Percentiles rank a stretch among this genome's conserved stretches.
These are phyloP conservation scores for Zalophus californianus DNA, from an alignment of 2,797 vertebrate species.

Conservation along the genomic window DNA sequence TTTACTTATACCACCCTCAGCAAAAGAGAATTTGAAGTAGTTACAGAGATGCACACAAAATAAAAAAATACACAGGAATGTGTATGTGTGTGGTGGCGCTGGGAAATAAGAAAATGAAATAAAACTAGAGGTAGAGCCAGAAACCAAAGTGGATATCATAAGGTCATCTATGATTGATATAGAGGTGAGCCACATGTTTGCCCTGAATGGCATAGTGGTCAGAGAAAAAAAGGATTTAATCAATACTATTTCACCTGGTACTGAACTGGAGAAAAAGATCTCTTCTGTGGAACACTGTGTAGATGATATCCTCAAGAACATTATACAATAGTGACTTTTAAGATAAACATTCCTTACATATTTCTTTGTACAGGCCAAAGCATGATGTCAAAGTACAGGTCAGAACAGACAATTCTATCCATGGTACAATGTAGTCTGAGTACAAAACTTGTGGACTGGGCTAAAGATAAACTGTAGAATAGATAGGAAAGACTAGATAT, in stretches of 20 bases:
- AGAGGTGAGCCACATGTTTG: not conserved
- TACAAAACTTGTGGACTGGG: slow-evolving; percentile 1
- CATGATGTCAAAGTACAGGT: not conserved
- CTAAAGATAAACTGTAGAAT: not conserved
- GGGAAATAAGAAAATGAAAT: not conserved
- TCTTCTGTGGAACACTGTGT: not conserved
- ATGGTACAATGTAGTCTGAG: not conserved
- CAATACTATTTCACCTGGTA: not conserved
- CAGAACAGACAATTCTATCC: slow-evolving; percentile 3
- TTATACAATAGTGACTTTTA: not conserved
- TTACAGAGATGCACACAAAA: slow-evolving; percentile 30
- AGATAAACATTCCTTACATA: not conserved
- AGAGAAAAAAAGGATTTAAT: slow-evolving; percentile 20
- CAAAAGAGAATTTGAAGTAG: slow-evolving; percentile 54
- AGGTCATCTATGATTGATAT: not conserved
- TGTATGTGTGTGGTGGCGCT: not conserved
- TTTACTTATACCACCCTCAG: not conserved
- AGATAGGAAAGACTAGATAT: not conserved
- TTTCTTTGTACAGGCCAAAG: not conserved
- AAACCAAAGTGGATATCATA: not conserved
- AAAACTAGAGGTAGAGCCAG: not conserved
- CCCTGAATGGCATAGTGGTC: not conserved
- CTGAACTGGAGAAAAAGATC: slow-evolving; percentile 26
- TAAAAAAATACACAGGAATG: slow-evolving; percentile 22
- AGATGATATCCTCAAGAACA: not conserved